Conservation (phyloP, 2,113 vertebrate genomes). For the Fulmarus glacialis region DNA sequence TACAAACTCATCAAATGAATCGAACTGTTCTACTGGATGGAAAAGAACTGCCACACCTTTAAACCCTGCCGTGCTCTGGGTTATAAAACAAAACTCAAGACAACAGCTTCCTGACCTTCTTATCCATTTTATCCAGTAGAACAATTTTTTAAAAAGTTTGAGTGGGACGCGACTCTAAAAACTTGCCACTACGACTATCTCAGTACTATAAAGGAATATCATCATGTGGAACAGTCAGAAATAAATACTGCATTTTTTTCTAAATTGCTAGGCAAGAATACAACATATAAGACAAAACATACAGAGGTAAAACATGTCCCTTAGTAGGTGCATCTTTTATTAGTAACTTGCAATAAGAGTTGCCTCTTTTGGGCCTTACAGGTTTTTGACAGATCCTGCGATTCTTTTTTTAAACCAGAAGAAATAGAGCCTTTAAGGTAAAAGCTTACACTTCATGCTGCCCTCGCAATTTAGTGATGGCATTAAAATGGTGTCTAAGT, state of each 20-base stretch:
- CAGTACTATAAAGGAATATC: not conserved
- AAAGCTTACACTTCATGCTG: not conserved
- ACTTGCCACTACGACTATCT: not conserved
- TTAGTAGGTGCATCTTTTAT: not conserved
- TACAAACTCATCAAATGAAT: not conserved
- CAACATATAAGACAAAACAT: not conserved
- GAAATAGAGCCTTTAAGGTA: not conserved
- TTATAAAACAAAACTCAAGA: not conserved
- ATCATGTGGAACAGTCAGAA: not conserved
- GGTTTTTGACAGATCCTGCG: not conserved
- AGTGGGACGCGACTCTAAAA: not conserved
- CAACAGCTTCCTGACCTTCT: not conserved
- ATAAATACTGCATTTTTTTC: not conserved
- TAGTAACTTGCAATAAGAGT: not conserved
- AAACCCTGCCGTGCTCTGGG: not conserved
- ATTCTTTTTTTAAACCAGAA: not conserved
- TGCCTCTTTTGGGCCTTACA: not conserved
- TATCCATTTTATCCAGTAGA: not conserved
- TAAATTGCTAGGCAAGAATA: not conserved
- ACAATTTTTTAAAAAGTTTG: not conserved
- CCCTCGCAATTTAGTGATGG: not conserved
- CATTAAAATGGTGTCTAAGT: not conserved
- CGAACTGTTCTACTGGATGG: not conserved
- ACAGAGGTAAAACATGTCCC: not conserved
- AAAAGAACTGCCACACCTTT: not conserved